phyloP scores from a whole-genome alignment of 53 echinoderm and acorn worm genomes.

The Glandiceps talaboti region DNA sequence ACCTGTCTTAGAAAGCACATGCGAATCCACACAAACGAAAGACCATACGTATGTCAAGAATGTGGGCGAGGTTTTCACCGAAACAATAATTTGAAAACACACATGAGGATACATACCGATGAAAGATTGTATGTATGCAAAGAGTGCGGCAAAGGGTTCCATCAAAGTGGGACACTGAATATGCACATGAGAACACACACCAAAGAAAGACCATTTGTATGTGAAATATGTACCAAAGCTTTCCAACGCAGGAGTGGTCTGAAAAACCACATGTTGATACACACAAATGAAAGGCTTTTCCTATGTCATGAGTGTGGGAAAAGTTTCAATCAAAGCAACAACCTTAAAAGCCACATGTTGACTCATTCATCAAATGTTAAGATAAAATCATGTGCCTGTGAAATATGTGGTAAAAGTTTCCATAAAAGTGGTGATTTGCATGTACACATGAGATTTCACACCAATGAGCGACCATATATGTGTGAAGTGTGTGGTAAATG shows the following conservation, averaged over 20 bases:
- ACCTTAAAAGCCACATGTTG: background rate
- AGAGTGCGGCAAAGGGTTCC: background rate
- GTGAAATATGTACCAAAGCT: slow-evolving; percentile 9
- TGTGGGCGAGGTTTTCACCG: slow-evolving; percentile 4
- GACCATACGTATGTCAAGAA: slow-evolving; percentile 2
- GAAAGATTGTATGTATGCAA: background rate
- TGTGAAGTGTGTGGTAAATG: too few species aligned
- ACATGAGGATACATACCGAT: background rate
- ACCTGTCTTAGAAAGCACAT: background rate
- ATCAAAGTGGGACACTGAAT: background rate
- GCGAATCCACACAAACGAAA: background rate
- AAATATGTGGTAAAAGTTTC: too few species aligned
- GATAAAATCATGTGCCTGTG: too few species aligned
- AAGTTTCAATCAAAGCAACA: background rate
- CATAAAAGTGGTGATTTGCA: too few species aligned
- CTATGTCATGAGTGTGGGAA: background rate
- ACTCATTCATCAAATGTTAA: too few species aligned
- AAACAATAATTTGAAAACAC: background rate
- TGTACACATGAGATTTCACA: too few species aligned
- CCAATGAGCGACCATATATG: too few species aligned
- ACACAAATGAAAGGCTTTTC: background rate
- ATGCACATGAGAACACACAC: slow-evolving; percentile 10
- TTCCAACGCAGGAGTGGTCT: background rate
- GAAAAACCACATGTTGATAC: background rate
- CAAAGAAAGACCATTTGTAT: slow-evolving; percentile 2